Percentiles rank a stretch among this genome's conserved stretches.
Evolutionary conservation across 2,797 vertebrate genomes (phyloP).

Genomic region (Hyperoplus immaculatus): DNA sequence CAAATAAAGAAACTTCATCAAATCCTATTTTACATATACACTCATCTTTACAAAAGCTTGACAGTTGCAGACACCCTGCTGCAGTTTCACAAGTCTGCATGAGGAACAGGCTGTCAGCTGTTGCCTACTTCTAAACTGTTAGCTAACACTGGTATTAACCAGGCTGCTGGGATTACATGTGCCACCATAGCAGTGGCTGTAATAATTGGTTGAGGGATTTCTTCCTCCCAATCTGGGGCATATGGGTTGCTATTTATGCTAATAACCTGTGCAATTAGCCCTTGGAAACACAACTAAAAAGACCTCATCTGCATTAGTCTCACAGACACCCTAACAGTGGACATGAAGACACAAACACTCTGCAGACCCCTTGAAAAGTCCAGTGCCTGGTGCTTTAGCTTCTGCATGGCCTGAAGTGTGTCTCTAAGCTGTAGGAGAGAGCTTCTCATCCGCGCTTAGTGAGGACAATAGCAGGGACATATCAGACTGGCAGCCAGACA

Average conservation of each 20-base stretch:
- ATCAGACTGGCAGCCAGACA: slow-evolving; percentile 58
- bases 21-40: background rate
- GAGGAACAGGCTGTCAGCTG: slow-evolving; percentile 45
- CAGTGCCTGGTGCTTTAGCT: slow-evolving; percentile 4
- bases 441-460: slow-evolving; percentile 32
- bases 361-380: slow-evolving; percentile 44
- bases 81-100: slow-evolving; percentile 15
- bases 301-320: slow-evolving; percentile 72
- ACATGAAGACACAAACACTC: slow-evolving; percentile 47
- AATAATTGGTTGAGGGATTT: slow-evolving; percentile 87
- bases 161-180: slow-evolving; percentile 71
- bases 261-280: slow-evolving; percentile 84
- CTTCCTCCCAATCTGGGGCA: slow-evolving; percentile 74
- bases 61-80: slow-evolving; percentile 10
- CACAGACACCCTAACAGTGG: slow-evolving; percentile 29
- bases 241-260: slow-evolving; percentile 81
- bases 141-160: slow-evolving; percentile 63
- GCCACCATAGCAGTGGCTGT: slow-evolving; percentile 63
- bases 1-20: background rate
- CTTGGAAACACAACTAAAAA: slow-evolving; percentile 73
- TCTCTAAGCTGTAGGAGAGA: slow-evolving; percentile 39
- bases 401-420: slow-evolving; percentile 42
- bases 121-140: slow-evolving; percentile 47
- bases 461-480: slow-evolving; percentile 39
- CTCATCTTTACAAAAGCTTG: slow-evolving; percentile 7